Percentiles rank a stretch among this genome's conserved stretches.
phyloP scores from a whole-genome alignment of 2,113 vertebrate species.

The Danio rerio region GRCz12tu NC_133180.1:62035501-62036000 shows the following conservation, averaged over 20 bases:
- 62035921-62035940: too few relatives aligned
- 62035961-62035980: too few relatives aligned
- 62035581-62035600: conserved; percentile 52
- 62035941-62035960: too few relatives aligned
- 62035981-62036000: too few relatives aligned
- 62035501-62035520: not conserved
- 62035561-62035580: conserved; percentile 38
- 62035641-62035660: conserved; percentile 45
- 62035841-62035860: too few relatives aligned
- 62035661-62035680: conserved; percentile 32
- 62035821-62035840: too few relatives aligned
- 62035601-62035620: conserved; percentile 55
- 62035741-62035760: not conserved
- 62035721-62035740: conserved; percentile 21
- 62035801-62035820: too few relatives aligned
- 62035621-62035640: conserved; percentile 56
- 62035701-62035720: not conserved
- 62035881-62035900: too few relatives aligned
- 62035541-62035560: conserved; percentile 11
- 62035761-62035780: not conserved
- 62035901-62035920: too few relatives aligned
- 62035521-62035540: conserved; percentile 18
- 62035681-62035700: conserved; percentile 10
- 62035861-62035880: too few relatives aligned
- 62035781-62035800: too few relatives aligned